A percentile compares a stretch with the other conserved stretches of the same genome.
These are phyloP conservation scores for Oegoconia quadripuncta DNA, from an alignment of 2,888 invertebrate species.

Conservation along the genomic window DNA sequence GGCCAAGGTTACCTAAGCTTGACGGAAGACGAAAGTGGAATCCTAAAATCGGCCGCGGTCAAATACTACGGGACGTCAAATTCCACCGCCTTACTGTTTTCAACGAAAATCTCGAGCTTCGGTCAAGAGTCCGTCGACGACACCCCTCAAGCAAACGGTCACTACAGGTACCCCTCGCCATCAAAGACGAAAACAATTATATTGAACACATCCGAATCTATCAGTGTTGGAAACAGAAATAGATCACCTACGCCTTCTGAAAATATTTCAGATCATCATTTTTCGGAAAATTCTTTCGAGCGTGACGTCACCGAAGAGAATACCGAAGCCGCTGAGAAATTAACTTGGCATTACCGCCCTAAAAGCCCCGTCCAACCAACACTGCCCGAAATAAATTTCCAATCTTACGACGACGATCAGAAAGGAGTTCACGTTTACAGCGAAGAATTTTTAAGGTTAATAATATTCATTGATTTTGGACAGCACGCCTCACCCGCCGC, in stretches of 20 bases:
- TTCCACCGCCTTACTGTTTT: constrained; percentile 67
- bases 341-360: constrained; percentile 70
- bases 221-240: constrained; percentile 63
- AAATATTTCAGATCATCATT: constrained; percentile 53
- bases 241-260: constrained; percentile 65
- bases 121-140: constrained; percentile 71
- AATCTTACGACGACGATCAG: constrained; percentile 74
- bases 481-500: constrained; percentile 40
- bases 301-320: constrained; percentile 38
- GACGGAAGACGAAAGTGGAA: constrained; percentile 56
- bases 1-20: constrained; percentile 68
- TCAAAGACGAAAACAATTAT: constrained; percentile 67
- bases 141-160: constrained; percentile 52
- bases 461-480: constrained; percentile 49
- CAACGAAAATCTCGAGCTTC: constrained; percentile 76
- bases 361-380: constrained; percentile 53
- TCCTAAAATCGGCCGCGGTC: constrained; percentile 57
- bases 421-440: constrained; percentile 50
- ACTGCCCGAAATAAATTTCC: constrained; percentile 71
- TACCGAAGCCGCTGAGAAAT: constrained; percentile 50
- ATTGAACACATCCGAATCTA: constrained; percentile 60
- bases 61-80: constrained; percentile 64
- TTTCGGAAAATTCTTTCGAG: constrained; percentile 48
- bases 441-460: constrained; percentile 76
- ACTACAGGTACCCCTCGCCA: constrained; percentile 62